Evolutionary conservation across 2,113 vertebrate species (phyloP), one percentile per base, ranked within the genome.

Genomic region (Heterotilapia buettikoferi): DNA sequence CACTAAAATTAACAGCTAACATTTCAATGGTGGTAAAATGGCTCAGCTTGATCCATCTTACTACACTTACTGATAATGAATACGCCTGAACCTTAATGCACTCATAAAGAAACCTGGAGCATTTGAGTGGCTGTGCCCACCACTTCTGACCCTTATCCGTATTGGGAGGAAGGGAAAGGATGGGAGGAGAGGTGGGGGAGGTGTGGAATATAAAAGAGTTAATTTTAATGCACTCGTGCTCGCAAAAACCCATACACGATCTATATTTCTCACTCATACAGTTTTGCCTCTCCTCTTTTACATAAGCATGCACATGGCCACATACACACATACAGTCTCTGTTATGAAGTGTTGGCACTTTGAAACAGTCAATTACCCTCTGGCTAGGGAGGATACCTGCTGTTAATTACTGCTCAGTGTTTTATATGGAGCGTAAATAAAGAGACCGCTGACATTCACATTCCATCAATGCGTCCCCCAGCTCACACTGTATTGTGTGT

Each of bases 361-460:
- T 95, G 96, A 97, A 96, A 97, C 96, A 96, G 95, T 96, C 96
- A 99, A 99, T 99, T 99, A 99, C 98, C 98, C 97, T 97, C 97
- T 94, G 94, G 96, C 93, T 97, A 63, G 96, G 96, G 96, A 97
- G 97, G 95, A 93, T 94, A 93, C 95, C 93, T 94, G 94, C 94
- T 96, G 94, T 97, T 97, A 97, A 97, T 97, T 97, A 96, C 96
- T 95, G 94, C 93, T 93, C 93, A 93, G 89, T 91, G 89, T 96
- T 96, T 96, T 96, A 96, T 97, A 96, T 95, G 95, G 97, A 97
- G 97, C 96, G 98, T 99, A 99, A 99, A 99, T 99, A 99, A 98
- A 98, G 97, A 97, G 97, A 96, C 90, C 97, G 98, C 98, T 99
- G 99, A 99, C 98, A 99, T 97, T 98, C 97, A 98, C 98, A 99